A percentile compares a stretch with the other conserved stretches of the same genome.
phyloP scores from a whole-genome alignment of 2,113 vertebrate genomes.

The Prionailurus bengalensis region DNA sequence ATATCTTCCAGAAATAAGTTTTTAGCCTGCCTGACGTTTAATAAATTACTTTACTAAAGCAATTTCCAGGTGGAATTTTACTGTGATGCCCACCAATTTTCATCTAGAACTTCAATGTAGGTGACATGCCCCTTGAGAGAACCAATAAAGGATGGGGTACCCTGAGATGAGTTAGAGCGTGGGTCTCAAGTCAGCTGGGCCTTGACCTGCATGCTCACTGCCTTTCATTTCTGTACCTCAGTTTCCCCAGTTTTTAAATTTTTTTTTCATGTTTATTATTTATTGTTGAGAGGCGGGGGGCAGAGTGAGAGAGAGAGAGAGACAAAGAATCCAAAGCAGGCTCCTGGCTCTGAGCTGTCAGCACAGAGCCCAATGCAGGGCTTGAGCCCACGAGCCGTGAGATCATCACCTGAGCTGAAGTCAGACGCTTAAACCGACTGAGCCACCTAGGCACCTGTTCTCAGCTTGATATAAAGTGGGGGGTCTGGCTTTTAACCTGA shows the following conservation, averaged over 20 bases:
- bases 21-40: background rate
- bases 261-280: too few species aligned
- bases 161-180: too few species aligned
- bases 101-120: background rate
- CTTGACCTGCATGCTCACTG: too few species aligned
- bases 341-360: too few species aligned
- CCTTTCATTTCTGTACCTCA: background rate
- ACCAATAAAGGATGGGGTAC: background rate
- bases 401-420: too few species aligned
- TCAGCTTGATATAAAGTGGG: background rate
- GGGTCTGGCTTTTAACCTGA: background rate
- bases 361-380: too few species aligned
- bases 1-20: background rate
- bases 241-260: background rate
- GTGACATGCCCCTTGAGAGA: background rate
- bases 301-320: too few species aligned
- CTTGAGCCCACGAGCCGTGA: too few species aligned
- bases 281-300: too few species aligned
- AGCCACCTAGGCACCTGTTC: too few species aligned
- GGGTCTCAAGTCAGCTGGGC: background rate
- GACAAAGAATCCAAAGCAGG: too few species aligned
- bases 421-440: too few species aligned
- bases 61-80: constrained; percentile 37
- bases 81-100: background rate
- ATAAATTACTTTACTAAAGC: background rate